These are phyloP conservation scores for Hypocryptadius cinnamomeus DNA, from an alignment of 2,113 vertebrate genomes.

Conservation along the genomic window DNA sequence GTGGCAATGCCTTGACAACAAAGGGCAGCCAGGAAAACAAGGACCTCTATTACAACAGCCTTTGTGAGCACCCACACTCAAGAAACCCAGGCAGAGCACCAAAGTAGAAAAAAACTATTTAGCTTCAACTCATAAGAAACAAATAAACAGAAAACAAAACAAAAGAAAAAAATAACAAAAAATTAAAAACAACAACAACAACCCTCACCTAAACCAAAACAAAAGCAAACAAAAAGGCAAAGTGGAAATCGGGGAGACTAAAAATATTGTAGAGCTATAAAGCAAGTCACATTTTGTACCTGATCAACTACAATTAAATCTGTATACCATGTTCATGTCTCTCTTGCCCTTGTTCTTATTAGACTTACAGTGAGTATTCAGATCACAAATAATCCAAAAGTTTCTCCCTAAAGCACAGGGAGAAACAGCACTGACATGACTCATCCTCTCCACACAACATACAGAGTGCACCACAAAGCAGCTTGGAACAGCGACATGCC, in stretches of 20 bases:
- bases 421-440: neutral
- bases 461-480: rapidly evolving
- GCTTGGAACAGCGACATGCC: neutral
- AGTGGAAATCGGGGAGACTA: neutral
- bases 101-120: neutral
- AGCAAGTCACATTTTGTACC: neutral
- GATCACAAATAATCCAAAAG: neutral
- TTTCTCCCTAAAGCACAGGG: neutral
- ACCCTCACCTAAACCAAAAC: neutral
- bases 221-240: neutral
- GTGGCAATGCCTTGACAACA: neutral
- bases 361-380: neutral
- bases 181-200: no score
- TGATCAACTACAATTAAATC: neutral
- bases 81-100: neutral
- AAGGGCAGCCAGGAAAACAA: neutral
- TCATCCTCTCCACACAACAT: neutral
- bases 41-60: neutral
- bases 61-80: neutral
- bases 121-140: neutral
- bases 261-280: neutral
- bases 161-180: neutral
- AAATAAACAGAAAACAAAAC: no score
- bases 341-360: neutral
- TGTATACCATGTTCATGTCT: neutral